These are phyloP conservation scores for Lerista edwardsae DNA, from an alignment of 2,797 vertebrate genomes.

Conservation along the genomic window DNA sequence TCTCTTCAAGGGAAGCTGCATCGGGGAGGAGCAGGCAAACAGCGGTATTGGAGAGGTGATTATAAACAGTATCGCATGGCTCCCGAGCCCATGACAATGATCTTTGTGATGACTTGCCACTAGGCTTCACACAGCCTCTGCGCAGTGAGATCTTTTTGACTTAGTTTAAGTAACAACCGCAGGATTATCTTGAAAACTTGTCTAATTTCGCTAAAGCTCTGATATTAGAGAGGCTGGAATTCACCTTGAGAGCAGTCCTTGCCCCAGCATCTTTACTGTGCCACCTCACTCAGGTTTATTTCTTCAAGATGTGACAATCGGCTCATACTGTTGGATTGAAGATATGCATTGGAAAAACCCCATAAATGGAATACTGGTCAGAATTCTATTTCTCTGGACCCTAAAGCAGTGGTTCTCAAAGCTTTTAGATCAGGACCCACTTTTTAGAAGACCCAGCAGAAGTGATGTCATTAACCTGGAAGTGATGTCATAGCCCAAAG, in stretches of 20 bases:
- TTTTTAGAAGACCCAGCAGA: too few relatives aligned
- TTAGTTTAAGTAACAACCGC: not conserved
- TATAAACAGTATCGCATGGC: slow-evolving; percentile 73
- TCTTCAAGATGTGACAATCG: not conserved
- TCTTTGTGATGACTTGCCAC: slow-evolving; percentile 45
- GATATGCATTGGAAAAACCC: not conserved
- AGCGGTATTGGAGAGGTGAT: slow-evolving; percentile 76
- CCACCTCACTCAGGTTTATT: not conserved
- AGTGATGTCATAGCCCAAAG: too few relatives aligned
- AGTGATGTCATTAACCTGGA: too few relatives aligned
- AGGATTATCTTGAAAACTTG: not conserved
- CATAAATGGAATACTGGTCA: not conserved
- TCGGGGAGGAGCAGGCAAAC: slow-evolving; percentile 88
- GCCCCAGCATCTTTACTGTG: not conserved
- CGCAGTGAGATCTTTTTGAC: fast-evolving
- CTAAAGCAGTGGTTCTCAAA: too few relatives aligned
- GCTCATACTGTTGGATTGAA: not conserved
- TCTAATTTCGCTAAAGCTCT: not conserved
- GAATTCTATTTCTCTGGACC: not conserved
- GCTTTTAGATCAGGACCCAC: too few relatives aligned
- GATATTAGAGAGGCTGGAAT: not conserved
- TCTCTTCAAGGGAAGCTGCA: slow-evolving; percentile 83
- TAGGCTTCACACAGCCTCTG: not conserved
- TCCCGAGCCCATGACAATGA: slow-evolving; percentile 72
- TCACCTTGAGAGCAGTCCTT: not conserved